Percentiles rank a stretch among this genome's conserved stretches.
These are phyloP conservation scores for Thunnus maccoyii DNA, from an alignment of 2,113 vertebrate genomes.

Conservation along the genomic window DNA sequence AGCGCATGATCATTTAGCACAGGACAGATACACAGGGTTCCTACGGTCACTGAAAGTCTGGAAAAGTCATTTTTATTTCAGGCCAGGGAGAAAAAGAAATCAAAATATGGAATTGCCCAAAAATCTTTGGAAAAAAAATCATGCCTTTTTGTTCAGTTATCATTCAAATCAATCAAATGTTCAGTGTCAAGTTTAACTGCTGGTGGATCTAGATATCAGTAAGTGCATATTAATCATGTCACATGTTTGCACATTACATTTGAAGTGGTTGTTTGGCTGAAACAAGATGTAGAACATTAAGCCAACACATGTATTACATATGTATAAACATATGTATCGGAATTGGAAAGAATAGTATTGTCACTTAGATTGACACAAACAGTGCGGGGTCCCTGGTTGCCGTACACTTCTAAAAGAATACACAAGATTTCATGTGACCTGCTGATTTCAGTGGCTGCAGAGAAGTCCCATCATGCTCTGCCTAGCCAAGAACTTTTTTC, in stretches of 20 bases:
- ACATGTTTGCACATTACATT: slow-evolving; percentile 25
- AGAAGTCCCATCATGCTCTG: slow-evolving; percentile 56
- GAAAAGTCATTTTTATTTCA: slow-evolving; percentile 30
- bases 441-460: slow-evolving; percentile 63
- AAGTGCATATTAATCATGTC: slow-evolving; percentile 10
- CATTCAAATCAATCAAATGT: slow-evolving; percentile 14
- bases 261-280: slow-evolving; percentile 17
- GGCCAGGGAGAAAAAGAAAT: background rate
- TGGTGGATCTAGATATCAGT: slow-evolving; percentile 20
- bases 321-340: background rate
- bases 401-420: slow-evolving; percentile 11
- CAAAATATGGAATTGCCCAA: slow-evolving; percentile 5
- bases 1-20: slow-evolving; percentile 84
- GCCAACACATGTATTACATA: background rate
- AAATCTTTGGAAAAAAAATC: slow-evolving; percentile 10
- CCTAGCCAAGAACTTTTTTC: slow-evolving; percentile 70
- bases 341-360: background rate
- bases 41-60: slow-evolving; percentile 35
- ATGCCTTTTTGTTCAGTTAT: slow-evolving; percentile 29
- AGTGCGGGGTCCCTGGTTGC: slow-evolving; percentile 3
- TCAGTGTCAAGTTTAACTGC: slow-evolving; percentile 20
- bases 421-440: slow-evolving; percentile 40
- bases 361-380: background rate
- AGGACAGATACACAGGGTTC: slow-evolving; percentile 71
- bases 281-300: background rate